Percentiles rank a stretch among this genome's conserved stretches.
phyloP scores from a whole-genome alignment of 2,888 invertebrate genomes.

The Andrena chrysosceles region DNA sequence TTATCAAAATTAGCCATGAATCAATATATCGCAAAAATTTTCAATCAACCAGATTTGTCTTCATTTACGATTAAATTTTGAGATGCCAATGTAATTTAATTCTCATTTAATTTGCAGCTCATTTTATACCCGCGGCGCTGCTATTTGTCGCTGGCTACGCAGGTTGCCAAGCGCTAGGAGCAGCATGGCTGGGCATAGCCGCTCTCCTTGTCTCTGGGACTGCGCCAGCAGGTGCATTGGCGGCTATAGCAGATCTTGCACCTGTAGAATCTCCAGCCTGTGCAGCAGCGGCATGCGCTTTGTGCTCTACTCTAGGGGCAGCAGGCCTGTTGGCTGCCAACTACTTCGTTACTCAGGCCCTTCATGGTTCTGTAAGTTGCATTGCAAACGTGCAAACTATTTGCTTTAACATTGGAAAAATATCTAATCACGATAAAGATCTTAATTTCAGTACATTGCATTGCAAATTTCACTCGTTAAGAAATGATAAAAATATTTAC shows the following conservation, averaged over 20 bases:
- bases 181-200: slow-evolving; percentile 87
- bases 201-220: slow-evolving; percentile 87
- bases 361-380: slow-evolving; percentile 86
- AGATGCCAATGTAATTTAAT: neutral
- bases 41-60: too few relatives aligned
- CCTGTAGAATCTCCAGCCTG: slow-evolving; percentile 85
- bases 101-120: slow-evolving; percentile 82
- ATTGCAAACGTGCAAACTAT: neutral
- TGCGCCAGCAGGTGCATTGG: slow-evolving; percentile 87
- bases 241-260: slow-evolving; percentile 88
- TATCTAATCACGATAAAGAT: too few relatives aligned
- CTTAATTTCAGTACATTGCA: too few relatives aligned
- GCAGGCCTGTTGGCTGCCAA: slow-evolving; percentile 87
- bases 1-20: too few relatives aligned
- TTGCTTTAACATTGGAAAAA: neutral
- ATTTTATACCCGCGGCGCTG: slow-evolving; percentile 87
- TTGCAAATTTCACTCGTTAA: too few relatives aligned
- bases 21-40: too few relatives aligned
- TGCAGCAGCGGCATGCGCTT: slow-evolving; percentile 83
- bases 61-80: neutral
- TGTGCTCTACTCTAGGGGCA: slow-evolving; percentile 87
- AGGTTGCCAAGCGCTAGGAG: slow-evolving; percentile 87
- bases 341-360: slow-evolving; percentile 87
- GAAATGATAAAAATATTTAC: too few relatives aligned
- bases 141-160: slow-evolving; percentile 88